phyloP scores from a whole-genome alignment of 2,888 invertebrate genomes.

The Hylaea fasciaria region DNA sequence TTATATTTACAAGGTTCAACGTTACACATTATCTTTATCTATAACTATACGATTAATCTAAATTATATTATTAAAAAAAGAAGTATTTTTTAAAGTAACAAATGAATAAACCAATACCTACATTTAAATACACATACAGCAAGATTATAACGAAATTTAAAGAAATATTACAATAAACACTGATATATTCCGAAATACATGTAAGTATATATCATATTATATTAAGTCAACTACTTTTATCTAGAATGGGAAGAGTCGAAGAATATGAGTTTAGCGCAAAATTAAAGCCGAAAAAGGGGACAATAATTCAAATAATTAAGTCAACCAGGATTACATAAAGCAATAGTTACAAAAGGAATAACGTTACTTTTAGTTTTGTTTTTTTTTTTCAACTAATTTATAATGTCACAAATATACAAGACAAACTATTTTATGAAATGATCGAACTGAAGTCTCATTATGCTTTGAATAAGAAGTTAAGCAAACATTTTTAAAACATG shows the following conservation, averaged over 20 bases:
- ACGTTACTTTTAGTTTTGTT: too few relatives aligned
- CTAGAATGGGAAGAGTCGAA: background rate
- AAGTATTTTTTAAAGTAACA: too few relatives aligned
- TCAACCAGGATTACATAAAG: background rate
- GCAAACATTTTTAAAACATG: too few relatives aligned
- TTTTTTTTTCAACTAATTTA: too few relatives aligned
- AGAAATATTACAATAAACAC: background rate
- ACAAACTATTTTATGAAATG: too few relatives aligned
- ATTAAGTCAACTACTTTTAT: background rate
- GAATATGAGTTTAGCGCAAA: constrained; percentile 1
- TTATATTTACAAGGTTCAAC: constrained; percentile 61
- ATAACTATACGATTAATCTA: constrained; percentile 7
- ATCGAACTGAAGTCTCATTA: too few relatives aligned
- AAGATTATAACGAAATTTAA: background rate
- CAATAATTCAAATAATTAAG: background rate
- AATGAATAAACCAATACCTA: too few relatives aligned
- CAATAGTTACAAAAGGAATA: background rate
- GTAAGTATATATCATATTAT: background rate
- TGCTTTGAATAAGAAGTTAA: too few relatives aligned
- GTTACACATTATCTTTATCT: constrained; percentile 23
- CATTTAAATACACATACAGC: background rate
- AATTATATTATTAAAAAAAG: too few relatives aligned
- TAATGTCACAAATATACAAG: too few relatives aligned
- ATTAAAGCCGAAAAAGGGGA: background rate
- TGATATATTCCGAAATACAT: too few relatives aligned